Evolutionary conservation across 2,797 vertebrate genomes (phyloP).

Genomic region (Carapus acus): DNA sequence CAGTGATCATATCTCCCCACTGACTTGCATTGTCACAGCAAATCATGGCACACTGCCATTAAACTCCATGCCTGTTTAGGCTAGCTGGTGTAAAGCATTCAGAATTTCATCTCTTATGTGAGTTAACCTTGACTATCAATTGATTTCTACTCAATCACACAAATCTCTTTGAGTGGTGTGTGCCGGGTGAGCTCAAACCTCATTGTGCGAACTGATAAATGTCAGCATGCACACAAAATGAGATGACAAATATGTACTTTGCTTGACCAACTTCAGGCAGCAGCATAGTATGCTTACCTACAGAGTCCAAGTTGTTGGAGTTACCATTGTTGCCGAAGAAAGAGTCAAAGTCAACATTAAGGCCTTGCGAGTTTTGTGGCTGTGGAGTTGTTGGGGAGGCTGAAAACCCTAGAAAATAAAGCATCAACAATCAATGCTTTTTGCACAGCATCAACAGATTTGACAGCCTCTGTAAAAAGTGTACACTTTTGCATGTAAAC

Average conservation of each 20-base stretch:
- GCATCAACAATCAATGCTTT: background rate
- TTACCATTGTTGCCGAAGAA: constrained; percentile 92
- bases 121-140: background rate
- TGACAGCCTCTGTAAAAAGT: too few relatives aligned
- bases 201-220: constrained; percentile 30
- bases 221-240: background rate
- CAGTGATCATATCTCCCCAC: too few relatives aligned
- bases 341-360: constrained; percentile 94
- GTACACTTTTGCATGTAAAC: too few relatives aligned
- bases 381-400: constrained; percentile 82
- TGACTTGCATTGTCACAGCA: too few relatives aligned
- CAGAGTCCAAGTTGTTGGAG: constrained; percentile 78
- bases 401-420: constrained; percentile 72
- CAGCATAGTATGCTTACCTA: constrained; percentile 73
- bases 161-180: too few relatives aligned
- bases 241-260: constrained; percentile 2
- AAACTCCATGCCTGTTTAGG: too few relatives aligned
- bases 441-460: too few relatives aligned
- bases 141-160: background rate
- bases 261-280: constrained; percentile 18
- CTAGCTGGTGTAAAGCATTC: too few relatives aligned
- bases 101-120: background rate
- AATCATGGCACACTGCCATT: too few relatives aligned
- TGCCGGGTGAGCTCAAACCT: too few relatives aligned
- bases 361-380: constrained; percentile 79